Evolutionary conservation across 2,888 invertebrate species (phyloP).

Genomic region (Phorcus lineatus): DNA sequence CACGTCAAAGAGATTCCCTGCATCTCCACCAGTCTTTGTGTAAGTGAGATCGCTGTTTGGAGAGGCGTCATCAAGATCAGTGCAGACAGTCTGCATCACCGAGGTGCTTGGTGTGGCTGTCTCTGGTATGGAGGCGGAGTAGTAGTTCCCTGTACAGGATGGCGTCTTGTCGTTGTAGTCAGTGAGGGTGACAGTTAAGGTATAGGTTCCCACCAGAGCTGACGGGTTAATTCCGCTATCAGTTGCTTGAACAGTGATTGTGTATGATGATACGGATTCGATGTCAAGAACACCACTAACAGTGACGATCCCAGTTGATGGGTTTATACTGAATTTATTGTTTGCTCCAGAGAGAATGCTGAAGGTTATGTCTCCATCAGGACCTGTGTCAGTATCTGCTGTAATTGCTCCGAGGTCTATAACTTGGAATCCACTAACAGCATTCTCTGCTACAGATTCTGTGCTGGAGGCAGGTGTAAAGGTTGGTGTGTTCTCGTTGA

Average conservation of each 20-base stretch:
- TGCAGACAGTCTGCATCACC: conserved; percentile 42
- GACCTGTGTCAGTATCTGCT: conserved; percentile 51
- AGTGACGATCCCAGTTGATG: conserved; percentile 45
- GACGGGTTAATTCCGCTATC: conserved; percentile 42
- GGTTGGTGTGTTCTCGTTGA: conserved; percentile 53
- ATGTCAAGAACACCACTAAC: conserved; percentile 48
- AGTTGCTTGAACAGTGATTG: conserved; percentile 38
- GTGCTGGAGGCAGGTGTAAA: conserved; percentile 44
- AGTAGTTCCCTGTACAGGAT: conserved; percentile 33
- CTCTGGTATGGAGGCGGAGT: conserved; percentile 32
- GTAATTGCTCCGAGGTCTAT: conserved; percentile 38
- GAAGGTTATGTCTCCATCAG: conserved; percentile 54
- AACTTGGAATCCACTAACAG: conserved; percentile 32
- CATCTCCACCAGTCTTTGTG: conserved; percentile 29
- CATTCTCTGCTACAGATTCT: conserved; percentile 44
- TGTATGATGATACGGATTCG: conserved; percentile 40
- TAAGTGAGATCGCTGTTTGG: conserved; percentile 44
- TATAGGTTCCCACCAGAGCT: conserved; percentile 36
- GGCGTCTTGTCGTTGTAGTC: conserved; percentile 52
- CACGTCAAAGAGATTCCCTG: conserved; percentile 33
- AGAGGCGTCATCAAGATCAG: conserved; percentile 43
- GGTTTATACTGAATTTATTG: conserved; percentile 46
- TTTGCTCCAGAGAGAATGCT: conserved; percentile 44
- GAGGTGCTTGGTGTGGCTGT: conserved; percentile 22
- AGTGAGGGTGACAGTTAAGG: conserved; percentile 44